Base-by-base conservation (phyloP, 2,113 vertebrate genomes). In the Bothrops jararaca region DNA sequence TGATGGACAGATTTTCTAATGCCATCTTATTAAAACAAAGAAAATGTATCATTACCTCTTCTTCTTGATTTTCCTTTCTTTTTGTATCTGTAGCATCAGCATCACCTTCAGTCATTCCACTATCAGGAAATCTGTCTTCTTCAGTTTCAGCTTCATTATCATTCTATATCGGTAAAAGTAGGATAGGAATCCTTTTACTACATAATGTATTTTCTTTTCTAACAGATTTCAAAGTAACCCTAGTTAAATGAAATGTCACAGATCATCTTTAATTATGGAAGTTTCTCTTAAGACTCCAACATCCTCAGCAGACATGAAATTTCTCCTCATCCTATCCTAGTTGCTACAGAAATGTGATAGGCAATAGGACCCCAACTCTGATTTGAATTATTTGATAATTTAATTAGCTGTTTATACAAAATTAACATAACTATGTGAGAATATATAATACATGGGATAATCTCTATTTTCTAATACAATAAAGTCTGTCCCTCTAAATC, bases 61-160 rank as follows among this genome's bases (percentile, higher is more conserved):
- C 99, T 53, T 99, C 98, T 92, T 98, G 98, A 91, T 98, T 99
- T 94, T 96, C 97, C 95, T 91, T 99, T 80, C 97, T 97, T 94
- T 98, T 99, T 90, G 96, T 94, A 22, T 99, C 99, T 0, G 99
- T 98, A 8, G 99, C 99, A 15, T 99, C 99, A 0, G 98, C 97
- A 23, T 99, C 99, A 1, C 99, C 99, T 97, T 99, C 99, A 13
- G 99, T 97, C 9, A 97, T 98, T 94, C 98, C 98, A 22, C 98
- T 99, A 1, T 99, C 98, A 64, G 98, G 97, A 3, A 98, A 97
- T 88, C 94, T 97, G 45, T 90, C 95, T 23, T 98, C 97, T 29
- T 98, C 98, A 58, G 91, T 97, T 2, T 95, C 96, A 0, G 64
- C 96, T 0, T 98, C 98, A 42, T 95, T 95, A 50, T 91, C 87